These are phyloP conservation scores for Arenicola marina DNA, from an alignment of 2,888 invertebrate species.

Conservation along the genomic window DNA sequence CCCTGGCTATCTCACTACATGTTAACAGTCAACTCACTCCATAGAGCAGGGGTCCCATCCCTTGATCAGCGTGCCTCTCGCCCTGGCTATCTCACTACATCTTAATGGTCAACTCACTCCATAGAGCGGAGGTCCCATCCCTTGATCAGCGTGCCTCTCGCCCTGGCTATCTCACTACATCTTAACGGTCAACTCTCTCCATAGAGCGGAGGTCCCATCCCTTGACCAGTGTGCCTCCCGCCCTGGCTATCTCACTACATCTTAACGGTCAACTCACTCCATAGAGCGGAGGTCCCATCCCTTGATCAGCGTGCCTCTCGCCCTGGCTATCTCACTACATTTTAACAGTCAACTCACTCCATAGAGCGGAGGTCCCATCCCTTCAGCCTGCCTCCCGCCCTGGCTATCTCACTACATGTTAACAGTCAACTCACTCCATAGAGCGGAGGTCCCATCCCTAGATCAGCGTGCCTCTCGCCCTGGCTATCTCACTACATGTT, in stretches of 20 bases:
- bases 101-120: too few relatives aligned
- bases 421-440: too few relatives aligned
- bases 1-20: conserved; percentile 82
- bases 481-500: conserved; percentile 82
- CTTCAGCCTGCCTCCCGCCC: conserved; percentile 81
- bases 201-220: conserved; percentile 94
- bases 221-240: conserved; percentile 82
- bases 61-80: conserved; percentile 82
- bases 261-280: too few relatives aligned
- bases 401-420: conserved; percentile 82
- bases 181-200: too few relatives aligned
- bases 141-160: conserved; percentile 82
- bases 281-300: conserved; percentile 94
- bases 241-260: conserved; percentile 82
- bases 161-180: conserved; percentile 82
- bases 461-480: conserved; percentile 83
- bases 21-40: too few relatives aligned
- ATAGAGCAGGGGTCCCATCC: conserved; percentile 94
- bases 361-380: conserved; percentile 94
- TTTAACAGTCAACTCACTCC: too few relatives aligned
- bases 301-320: conserved; percentile 82
- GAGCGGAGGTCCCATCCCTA: conserved; percentile 90
- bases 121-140: conserved; percentile 94
- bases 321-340: conserved; percentile 80
- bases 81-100: conserved; percentile 82